Percentiles rank a stretch among this genome's conserved stretches.
Conservation (phyloP, 2,888 invertebrate species). For the Xylota sylvarum region DNA sequence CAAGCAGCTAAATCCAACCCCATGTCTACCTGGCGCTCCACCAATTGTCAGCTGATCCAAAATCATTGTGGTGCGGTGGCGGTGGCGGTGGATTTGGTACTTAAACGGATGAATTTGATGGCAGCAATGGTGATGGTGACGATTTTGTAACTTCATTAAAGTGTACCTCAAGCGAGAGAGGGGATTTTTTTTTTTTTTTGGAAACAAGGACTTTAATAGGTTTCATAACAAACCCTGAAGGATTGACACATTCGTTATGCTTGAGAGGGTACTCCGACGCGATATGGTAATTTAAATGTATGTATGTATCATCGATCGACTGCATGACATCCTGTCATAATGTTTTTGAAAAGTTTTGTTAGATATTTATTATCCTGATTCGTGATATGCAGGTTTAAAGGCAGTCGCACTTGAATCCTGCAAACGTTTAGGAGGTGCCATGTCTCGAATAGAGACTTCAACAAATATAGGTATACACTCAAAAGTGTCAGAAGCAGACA, state of each 20-base stretch:
- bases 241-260: not conserved
- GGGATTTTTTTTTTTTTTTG: not conserved
- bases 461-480: too few relatives aligned
- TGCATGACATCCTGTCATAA: not conserved
- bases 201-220: not conserved
- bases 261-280: not conserved
- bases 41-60: conserved; percentile 12
- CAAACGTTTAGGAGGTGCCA: too few relatives aligned
- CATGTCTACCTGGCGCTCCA: not conserved
- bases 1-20: conserved; percentile 1
- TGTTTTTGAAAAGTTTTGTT: not conserved
- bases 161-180: not conserved
- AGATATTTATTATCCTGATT: not conserved
- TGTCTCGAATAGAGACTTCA: too few relatives aligned
- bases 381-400: not conserved
- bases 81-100: not conserved
- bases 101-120: conserved; percentile 11
- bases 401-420: not conserved
- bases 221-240: not conserved
- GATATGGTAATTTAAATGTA: not conserved
- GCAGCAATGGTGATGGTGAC: not conserved
- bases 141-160: not conserved
- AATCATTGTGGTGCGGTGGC: not conserved
- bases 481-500: too few relatives aligned
- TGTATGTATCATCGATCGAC: not conserved